phyloP scores from a whole-genome alignment of 2,888 invertebrate species.

The Congeria kusceri region DNA sequence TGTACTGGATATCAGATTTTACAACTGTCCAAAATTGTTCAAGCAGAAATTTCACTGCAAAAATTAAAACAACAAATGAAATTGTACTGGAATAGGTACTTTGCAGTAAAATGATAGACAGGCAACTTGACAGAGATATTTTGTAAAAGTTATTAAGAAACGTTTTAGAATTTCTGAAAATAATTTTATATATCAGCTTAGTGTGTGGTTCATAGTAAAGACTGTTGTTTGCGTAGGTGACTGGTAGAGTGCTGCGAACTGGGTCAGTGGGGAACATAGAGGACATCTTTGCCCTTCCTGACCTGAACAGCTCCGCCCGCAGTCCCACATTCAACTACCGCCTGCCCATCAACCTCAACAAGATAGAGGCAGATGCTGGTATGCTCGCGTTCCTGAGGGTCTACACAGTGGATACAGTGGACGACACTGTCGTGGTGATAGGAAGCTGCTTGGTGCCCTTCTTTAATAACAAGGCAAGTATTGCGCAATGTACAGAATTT shows the following conservation, averaged over 20 bases:
- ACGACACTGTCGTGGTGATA: conserved; percentile 80
- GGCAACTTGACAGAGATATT: too few species aligned
- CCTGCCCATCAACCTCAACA: conserved; percentile 79
- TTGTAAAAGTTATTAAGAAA: too few species aligned
- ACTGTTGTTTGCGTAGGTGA: conserved; percentile 77
- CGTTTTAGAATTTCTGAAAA: too few species aligned
- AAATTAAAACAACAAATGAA: too few species aligned
- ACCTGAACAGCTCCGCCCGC: conserved; percentile 79
- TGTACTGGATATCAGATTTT: too few species aligned
- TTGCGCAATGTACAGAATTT: too few species aligned
- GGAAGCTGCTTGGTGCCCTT: conserved; percentile 83
- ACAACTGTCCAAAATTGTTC: too few species aligned
- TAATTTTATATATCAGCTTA: too few species aligned
- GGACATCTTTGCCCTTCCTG: conserved; percentile 81
- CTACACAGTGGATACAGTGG: conserved; percentile 83
- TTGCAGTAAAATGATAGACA: too few species aligned
- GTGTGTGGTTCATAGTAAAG: too few species aligned
- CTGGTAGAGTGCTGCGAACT: conserved; percentile 83
- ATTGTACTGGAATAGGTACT: too few species aligned
- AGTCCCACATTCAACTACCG: conserved; percentile 83
- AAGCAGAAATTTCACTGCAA: too few species aligned
- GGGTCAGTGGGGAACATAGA: conserved; percentile 75
- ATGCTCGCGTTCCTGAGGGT: conserved; percentile 83
- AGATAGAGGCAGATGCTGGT: conserved; percentile 73
- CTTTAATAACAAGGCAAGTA: conserved; percentile 70